Conservation (phyloP, 1,140 invertebrate species). For the Hycleus phaleratus region DNA sequence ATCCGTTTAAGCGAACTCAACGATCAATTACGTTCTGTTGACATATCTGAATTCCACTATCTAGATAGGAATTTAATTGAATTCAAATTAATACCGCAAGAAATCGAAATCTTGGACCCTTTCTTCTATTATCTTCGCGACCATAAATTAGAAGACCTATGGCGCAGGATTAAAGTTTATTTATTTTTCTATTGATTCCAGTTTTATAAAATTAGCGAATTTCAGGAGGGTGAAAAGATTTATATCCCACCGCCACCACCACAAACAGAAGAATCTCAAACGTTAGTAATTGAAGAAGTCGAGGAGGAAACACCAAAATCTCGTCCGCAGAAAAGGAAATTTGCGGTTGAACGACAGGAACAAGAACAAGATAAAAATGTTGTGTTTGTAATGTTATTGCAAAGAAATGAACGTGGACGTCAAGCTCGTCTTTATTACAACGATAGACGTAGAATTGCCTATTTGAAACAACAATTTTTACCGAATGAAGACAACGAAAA, state of each 20-base stretch:
- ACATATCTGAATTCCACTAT: conserved; percentile 48
- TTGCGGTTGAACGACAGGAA: not conserved
- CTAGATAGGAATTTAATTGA: conserved; percentile 54
- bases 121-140: conserved; percentile 27
- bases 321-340: not conserved
- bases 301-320: conserved; percentile 2
- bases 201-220: not conserved
- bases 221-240: conserved; percentile 23
- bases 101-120: conserved; percentile 42
- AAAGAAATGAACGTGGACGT: conserved; percentile 48
- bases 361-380: conserved; percentile 15
- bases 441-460: conserved; percentile 28
- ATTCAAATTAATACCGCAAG: conserved; percentile 49
- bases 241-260: conserved; percentile 8
- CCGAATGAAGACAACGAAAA: not conserved
- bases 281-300: not conserved
- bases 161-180: conserved; percentile 28
- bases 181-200: not conserved
- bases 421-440: conserved; percentile 45
- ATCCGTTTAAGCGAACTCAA: conserved; percentile 37
- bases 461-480: conserved; percentile 12
- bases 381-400: conserved; percentile 42
- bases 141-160: conserved; percentile 29
- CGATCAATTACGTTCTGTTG: conserved; percentile 40
- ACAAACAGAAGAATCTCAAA: not conserved